Base-by-base conservation (phyloP, 2,797 vertebrate genomes). In the Oreochromis mossambicus region DNA sequence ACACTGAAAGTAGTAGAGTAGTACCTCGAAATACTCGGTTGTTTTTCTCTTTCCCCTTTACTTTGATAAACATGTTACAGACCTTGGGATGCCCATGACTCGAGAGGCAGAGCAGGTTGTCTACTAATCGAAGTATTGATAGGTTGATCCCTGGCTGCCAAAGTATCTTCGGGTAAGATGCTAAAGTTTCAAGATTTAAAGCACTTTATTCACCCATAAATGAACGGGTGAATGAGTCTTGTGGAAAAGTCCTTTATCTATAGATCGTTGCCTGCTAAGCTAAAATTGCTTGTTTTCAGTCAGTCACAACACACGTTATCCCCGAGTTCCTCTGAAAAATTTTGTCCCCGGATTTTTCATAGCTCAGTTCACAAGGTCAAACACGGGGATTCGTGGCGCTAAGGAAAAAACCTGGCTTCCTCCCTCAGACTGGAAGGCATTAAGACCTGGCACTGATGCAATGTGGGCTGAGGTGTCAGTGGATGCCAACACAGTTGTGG, bases 391-490 rank as follows among this genome's bases (percentile, higher is more conserved):
- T 84, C 3, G 8, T 52, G 86, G 80, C 24, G 70, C 52, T 70
- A 46, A 79, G 52, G 19, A 80, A 84, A 77, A 81, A 56, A 82
- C 43, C 29, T 79, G 63, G 50, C 80, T 79, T 41, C 68, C 82
- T 89, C 78, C 21, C 55, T 77, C 1, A 15, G 58, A 86, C 86
- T 87, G 83, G 82, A 91, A 88, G 78, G 78, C 78, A 85, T 87
- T 56, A 85, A 84, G 81, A 68, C 84, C 55, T 87, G 85, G 85
- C 83, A 66, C 84, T 43, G 83, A 79, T 46, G 51, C 86, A 73
- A 41, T 52, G 85, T 78, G 77, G 84, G 86, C 19, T 78, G 86
- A 87, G 78, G 92, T 89, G 91, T 89, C 89, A 76, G 85, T 61
- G 26, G 86, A 87, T 78, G 82, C 84, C 87, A 91, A 84, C 78